phyloP scores from a whole-genome alignment of 2,888 invertebrate species.

The Chrysolina oricalcia region DNA sequence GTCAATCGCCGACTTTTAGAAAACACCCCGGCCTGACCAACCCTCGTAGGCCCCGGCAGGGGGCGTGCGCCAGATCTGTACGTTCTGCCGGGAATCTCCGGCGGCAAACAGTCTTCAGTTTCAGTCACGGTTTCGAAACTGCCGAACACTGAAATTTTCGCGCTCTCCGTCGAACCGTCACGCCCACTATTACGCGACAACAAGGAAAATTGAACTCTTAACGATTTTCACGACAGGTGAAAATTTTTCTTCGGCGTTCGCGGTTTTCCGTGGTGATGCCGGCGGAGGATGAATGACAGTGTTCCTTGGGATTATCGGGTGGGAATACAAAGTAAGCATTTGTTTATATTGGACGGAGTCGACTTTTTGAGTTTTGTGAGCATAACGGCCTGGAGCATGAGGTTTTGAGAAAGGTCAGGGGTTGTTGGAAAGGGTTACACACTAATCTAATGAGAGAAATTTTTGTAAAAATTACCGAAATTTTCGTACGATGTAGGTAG shows the following conservation, averaged over 20 bases:
- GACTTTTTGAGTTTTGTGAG: not conserved
- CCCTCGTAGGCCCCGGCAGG: conserved; percentile 40
- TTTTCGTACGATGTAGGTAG: no score
- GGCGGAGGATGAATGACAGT: not conserved
- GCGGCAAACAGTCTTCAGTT: conserved; percentile 56
- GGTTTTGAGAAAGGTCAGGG: not conserved
- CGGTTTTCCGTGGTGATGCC: conserved; percentile 4
- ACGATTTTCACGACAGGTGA: conserved; percentile 7
- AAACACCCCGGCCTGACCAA: conserved; percentile 30
- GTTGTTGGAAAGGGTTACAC: not conserved
- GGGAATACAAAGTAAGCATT: not conserved
- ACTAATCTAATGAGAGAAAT: no score
- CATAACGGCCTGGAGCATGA: not conserved
- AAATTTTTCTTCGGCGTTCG: not conserved
- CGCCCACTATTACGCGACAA: conserved; percentile 55
- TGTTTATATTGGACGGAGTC: no score
- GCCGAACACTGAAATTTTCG: conserved; percentile 37
- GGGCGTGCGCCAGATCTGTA: conserved; percentile 56
- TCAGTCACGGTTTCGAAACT: conserved; percentile 48
- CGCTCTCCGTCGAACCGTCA: conserved; percentile 43
- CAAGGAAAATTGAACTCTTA: conserved; percentile 9
- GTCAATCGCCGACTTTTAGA: not conserved
- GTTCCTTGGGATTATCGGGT: not conserved
- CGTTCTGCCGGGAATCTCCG: conserved; percentile 52
- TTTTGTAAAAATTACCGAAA: no score